A percentile compares a stretch with the other conserved stretches of the same genome.
These are phyloP conservation scores for Psephotus haematonotus DNA, from an alignment of 2,113 vertebrate genomes.

Conservation along the genomic window DNA sequence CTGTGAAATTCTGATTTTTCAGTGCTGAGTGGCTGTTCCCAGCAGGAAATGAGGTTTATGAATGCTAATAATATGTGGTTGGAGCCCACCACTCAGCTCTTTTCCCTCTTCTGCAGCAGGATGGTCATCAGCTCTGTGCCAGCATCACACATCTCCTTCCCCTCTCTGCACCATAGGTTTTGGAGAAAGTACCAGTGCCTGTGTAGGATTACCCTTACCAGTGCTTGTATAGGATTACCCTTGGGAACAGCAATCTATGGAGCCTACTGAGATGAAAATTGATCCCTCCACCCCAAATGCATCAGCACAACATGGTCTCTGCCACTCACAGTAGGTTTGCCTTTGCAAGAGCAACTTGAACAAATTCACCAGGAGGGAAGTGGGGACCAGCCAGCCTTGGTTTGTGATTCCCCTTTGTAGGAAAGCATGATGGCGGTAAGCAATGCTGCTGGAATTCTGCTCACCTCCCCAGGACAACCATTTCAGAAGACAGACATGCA, in stretches of 20 bases:
- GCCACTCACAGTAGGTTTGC: rapidly evolving
- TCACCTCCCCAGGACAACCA: neutral
- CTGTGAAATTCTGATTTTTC: constrained; percentile 64
- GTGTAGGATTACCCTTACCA: neutral
- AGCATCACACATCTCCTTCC: rapidly evolving
- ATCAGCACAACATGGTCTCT: neutral
- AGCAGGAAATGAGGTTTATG: constrained; percentile 25
- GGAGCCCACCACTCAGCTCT: neutral
- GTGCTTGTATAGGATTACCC: neutral
- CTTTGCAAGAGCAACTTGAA: neutral
- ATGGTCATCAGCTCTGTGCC: neutral
- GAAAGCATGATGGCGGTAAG: neutral
- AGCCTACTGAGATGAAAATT: neutral
- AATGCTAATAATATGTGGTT: neutral
- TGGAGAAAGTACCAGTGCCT: neutral
- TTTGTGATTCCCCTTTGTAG: neutral
- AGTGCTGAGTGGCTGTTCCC: constrained; percentile 20
- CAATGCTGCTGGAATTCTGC: neutral
- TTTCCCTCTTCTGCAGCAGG: neutral
- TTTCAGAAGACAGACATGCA: neutral
- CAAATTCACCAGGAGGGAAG: neutral
- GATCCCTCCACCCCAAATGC: neutral
- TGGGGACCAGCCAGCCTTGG: neutral
- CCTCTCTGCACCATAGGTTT: rapidly evolving
- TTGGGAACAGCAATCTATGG: neutral